Base-by-base conservation (phyloP, 2,113 vertebrate genomes). In the Monarcha castaneiventris region DNA sequence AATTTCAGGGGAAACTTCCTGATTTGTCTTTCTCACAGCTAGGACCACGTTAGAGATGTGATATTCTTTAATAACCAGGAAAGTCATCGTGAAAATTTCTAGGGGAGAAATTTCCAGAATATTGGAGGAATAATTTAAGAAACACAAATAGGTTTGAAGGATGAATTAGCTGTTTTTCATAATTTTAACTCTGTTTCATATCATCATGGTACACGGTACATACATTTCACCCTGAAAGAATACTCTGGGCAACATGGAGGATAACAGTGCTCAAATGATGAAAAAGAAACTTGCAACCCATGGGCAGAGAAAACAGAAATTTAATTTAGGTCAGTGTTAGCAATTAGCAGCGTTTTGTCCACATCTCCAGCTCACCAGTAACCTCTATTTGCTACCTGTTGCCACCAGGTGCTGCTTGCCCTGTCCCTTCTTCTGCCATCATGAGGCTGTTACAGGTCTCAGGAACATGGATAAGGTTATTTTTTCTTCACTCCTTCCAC, bases 321-420 rank as follows among this genome's bases (percentile, higher is more conserved):
- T 79, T 14, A 79, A 67, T 52, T 80, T 73, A 55, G 8, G 27
- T n/a, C 41, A 62, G 9, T 13, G 35, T 80, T 67, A 74, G n/a
- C 1, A 0, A 33, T 37, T 55, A 46, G 33, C 16, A 41, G 8
- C 13, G 16, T 59, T 78, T 73, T 37, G 23, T 64, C 49, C 4
- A 0, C 0, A 0, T 62, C 81, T 61, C 33, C 1, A 0, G 1
- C 51, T 79, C 23, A 62, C 15, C 13, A 35, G 22, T 37, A 75
- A 30, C 16, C 16, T 80, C 43, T 2, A 1, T 68, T 63, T 71
- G 10, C n/a, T 89, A 56, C 44, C 33, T 67, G 32, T 59, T 63
- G 39, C 27, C 48, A 52, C 20, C 21, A 37, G n/a, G 0, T 63
- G 35, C n/a, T 59, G 10, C 21, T 66, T 92, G n/a, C 20, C 46